A percentile compares a stretch with the other conserved stretches of the same genome.
Conservation (phyloP, 2,888 invertebrate genomes). For the Ormyrus rosae region DNA sequence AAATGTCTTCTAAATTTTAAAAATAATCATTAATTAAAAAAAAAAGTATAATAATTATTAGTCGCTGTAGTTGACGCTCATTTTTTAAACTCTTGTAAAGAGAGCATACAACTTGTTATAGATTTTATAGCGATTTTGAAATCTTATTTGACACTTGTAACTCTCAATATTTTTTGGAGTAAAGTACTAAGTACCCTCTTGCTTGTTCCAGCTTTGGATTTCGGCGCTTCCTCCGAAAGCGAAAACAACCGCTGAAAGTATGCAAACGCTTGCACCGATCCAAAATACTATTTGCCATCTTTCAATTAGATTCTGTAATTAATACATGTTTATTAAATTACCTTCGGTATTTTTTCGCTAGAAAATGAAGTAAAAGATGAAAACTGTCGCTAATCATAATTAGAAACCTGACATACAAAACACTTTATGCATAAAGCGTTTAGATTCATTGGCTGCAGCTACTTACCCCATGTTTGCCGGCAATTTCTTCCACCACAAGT, state of each 20-base stretch:
- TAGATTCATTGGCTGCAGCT: no score
- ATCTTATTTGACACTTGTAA: no score
- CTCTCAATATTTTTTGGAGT: background rate
- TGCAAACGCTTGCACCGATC: conserved; percentile 71
- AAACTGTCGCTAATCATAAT: no score
- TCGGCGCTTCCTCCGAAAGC: conserved; percentile 72
- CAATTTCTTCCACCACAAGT: conserved; percentile 81
- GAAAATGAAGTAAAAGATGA: no score
- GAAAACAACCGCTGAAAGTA: conserved; percentile 71
- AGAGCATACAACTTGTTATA: no score
- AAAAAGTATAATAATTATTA: background rate
- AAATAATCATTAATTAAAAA: background rate
- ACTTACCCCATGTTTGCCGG: conserved; percentile 71
- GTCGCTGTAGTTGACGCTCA: no score
- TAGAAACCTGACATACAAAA: no score
- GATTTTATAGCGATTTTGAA: no score
- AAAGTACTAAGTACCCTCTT: background rate
- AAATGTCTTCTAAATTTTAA: conserved; percentile 22
- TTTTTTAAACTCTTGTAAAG: no score
- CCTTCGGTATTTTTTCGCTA: no score
- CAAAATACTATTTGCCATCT: conserved; percentile 74
- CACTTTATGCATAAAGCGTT: no score
- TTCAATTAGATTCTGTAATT: conserved; percentile 71
- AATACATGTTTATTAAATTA: background rate
- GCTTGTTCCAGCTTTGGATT: conserved; percentile 73